Base-by-base conservation (phyloP, 2,888 invertebrate genomes). In the Aricia artaxerxes region DNA sequence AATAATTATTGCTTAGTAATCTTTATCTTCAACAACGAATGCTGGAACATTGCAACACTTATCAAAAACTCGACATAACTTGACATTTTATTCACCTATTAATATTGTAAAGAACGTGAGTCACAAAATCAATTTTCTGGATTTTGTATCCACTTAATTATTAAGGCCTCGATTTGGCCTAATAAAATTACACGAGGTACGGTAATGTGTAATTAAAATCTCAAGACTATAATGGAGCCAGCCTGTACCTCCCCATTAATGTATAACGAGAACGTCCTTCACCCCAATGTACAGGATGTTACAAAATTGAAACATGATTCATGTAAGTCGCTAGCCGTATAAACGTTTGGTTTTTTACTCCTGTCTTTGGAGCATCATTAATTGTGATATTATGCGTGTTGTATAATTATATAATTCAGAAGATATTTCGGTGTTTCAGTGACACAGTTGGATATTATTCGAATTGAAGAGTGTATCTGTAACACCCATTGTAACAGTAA, bases 161-260 rank as follows among this genome's bases (percentile, higher is more conserved):
- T 69, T 69, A 13, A 11, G 69, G 35, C 35, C 69, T 69, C 13
- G 35, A 69, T 35, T 69, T 4, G 35, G 31, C 13, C 35, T 35
- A 5, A 44, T 24, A 73, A 73, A 44, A 49, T 75, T 49, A 75
- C 73, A 49, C 69, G 69, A 69, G 69, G 69, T 35, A 69, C 35
- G 69, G 35, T 35, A 31, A 31, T 2, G 35, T 76, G 6, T 76
- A 76, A 76, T 76, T 76, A 76, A 53, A 76, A 53, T 76, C 76
- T 76, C 53, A 31, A 76, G 57, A 75, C 24, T 13, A 57, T 76
- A 57, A 57, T 76, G 49, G 53, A 35, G 53, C 53, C 35, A 53
- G 35, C 35, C 76, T 35, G 35, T 35, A 53, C 31, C 44, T 44
- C 6, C 73, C 73, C 35, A 53, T 76, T 44, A 73, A 73, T 73